A percentile compares a stretch with the other conserved stretches of the same genome.
phyloP scores from a whole-genome alignment of 2,797 vertebrate genomes.

The Oreortyx pictus region DNA sequence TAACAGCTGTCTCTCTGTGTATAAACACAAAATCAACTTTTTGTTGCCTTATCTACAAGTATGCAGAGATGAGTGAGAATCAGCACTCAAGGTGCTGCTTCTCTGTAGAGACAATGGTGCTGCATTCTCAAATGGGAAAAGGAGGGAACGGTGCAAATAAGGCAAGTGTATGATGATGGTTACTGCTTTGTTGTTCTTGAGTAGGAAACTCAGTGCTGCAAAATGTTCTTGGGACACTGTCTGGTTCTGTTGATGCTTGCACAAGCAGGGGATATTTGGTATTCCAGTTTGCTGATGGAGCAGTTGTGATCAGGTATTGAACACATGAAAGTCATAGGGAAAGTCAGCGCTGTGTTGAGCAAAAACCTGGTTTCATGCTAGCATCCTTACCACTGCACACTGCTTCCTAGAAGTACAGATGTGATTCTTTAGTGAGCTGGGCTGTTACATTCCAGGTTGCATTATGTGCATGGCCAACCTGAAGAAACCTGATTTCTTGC shows the following conservation, averaged over 20 bases:
- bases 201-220: background rate
- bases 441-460: background rate
- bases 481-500: background rate
- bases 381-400: accelerated
- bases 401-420: background rate
- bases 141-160: background rate
- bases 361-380: background rate
- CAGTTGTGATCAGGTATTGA: background rate
- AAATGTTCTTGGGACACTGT: background rate
- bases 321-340: background rate
- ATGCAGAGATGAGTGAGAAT: background rate
- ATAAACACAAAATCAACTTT: background rate
- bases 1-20: background rate
- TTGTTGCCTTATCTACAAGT: background rate
- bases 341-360: accelerated
- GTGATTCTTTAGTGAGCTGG: background rate
- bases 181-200: background rate
- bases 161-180: background rate
- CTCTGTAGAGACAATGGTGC: background rate
- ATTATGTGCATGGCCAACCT: background rate
- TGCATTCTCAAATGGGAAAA: accelerated
- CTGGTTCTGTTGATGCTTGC: background rate
- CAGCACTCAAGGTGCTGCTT: background rate
- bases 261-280: accelerated
- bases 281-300: background rate